These are phyloP conservation scores for Cotesia vestalis DNA, from an alignment of 1,140 invertebrate genomes.

Conservation along the genomic window DNA sequence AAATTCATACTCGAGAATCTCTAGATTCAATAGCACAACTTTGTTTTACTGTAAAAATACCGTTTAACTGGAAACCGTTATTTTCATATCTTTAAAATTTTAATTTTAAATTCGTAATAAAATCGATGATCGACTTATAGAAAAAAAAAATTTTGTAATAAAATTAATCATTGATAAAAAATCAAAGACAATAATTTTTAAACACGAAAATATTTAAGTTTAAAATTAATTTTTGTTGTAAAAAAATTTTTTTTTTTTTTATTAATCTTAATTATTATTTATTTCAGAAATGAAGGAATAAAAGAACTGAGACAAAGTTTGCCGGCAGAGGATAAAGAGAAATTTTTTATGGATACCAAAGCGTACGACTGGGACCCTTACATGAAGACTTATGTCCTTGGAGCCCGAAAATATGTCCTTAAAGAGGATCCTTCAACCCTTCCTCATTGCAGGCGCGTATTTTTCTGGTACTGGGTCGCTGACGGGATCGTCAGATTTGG, in stretches of 20 bases:
- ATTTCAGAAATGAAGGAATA: constrained; percentile 73
- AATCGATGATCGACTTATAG: no score
- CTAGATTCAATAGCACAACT: no score
- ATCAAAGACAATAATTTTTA: no score
- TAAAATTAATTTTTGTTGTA: neutral
- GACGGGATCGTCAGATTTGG: constrained; percentile 50
- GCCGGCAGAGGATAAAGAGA: constrained; percentile 68
- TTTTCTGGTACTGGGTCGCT: constrained; percentile 50
- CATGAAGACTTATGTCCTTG: constrained; percentile 76
- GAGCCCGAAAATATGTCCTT: constrained; percentile 76
- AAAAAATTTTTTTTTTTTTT: neutral
- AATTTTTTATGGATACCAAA: constrained; percentile 69
- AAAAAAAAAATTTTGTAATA: no score
- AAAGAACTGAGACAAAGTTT: constrained; percentile 70
- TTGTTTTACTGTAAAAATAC: no score
- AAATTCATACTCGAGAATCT: no score
- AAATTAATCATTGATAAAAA: no score
- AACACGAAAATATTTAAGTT: no score
- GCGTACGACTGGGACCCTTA: constrained; percentile 76
- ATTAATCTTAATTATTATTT: constrained; percentile 19
- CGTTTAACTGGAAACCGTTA: no score
- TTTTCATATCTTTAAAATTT: no score
- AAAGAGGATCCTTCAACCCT: constrained; percentile 82
- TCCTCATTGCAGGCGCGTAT: constrained; percentile 72
- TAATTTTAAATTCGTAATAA: no score